A percentile compares a stretch with the other conserved stretches of the same genome.
These are phyloP conservation scores for Tiaroga cobitis DNA, from an alignment of 2,797 vertebrate genomes.

Conservation along the genomic window DNA sequence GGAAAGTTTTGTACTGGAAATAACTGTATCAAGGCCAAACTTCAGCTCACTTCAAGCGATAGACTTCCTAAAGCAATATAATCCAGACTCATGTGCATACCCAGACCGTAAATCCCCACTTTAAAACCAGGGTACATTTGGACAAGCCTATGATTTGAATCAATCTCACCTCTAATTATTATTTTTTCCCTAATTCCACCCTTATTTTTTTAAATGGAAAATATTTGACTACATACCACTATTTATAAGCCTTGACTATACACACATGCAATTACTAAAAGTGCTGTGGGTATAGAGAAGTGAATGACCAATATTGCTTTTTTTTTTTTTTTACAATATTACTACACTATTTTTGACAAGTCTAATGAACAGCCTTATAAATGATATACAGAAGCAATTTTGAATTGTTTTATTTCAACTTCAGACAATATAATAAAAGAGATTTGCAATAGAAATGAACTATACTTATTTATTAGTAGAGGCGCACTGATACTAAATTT, in stretches of 20 bases:
- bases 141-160: background rate
- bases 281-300: background rate
- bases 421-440: background rate
- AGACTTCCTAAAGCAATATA: background rate
- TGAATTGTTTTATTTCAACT: background rate
- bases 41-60: background rate
- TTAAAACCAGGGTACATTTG: conserved; percentile 22
- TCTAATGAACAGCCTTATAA: background rate
- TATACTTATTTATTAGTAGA: background rate
- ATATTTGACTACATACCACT: too few species aligned
- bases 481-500: background rate
- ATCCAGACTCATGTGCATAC: background rate
- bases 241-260: background rate
- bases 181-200: background rate
- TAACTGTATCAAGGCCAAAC: conserved; percentile 45
- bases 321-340: background rate
- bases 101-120: conserved; percentile 11
- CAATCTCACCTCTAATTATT: conserved; percentile 6
- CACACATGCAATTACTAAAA: background rate
- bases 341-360: background rate
- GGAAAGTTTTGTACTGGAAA: conserved; percentile 1
- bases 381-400: background rate
- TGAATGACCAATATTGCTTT: background rate
- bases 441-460: background rate
- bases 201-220: background rate